These are phyloP conservation scores for Hirtodrosophila confusa DNA, from an alignment of 2,888 invertebrate genomes.

Conservation along the genomic window DNA sequence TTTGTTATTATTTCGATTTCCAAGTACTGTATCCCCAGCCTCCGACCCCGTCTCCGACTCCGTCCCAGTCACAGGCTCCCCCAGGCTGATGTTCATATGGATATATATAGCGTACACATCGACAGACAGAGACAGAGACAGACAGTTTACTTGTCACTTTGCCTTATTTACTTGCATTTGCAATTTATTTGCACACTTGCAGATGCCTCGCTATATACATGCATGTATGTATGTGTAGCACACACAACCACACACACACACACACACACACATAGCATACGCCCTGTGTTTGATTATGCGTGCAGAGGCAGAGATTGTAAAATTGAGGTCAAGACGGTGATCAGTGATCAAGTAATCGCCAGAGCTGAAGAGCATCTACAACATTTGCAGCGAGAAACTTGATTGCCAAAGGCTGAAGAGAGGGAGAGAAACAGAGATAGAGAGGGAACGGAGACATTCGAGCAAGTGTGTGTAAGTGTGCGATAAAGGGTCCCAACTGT, in stretches of 20 bases:
- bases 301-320: slow-evolving; percentile 50
- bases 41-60: slow-evolving; percentile 9
- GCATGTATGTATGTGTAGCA: neutral
- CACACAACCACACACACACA: neutral
- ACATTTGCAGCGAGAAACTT: slow-evolving; percentile 15
- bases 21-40: slow-evolving; percentile 12
- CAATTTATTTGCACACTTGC: slow-evolving; percentile 36
- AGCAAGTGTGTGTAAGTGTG: no score
- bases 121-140: neutral
- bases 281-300: slow-evolving; percentile 7
- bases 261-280: neutral
- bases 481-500: no score
- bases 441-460: no score
- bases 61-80: slow-evolving; percentile 7
- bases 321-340: slow-evolving; percentile 70
- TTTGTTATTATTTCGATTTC: slow-evolving; percentile 47
- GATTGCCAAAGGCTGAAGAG: slow-evolving; percentile 12
- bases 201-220: neutral
- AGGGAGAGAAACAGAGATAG: neutral
- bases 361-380: slow-evolving; percentile 17
- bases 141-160: slow-evolving; percentile 27
- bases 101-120: no score
- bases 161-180: slow-evolving; percentile 58
- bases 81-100: no score
- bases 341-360: slow-evolving; percentile 55